phyloP scores from a whole-genome alignment of 2,113 vertebrate genomes.

The Irena cyanogastra region DNA sequence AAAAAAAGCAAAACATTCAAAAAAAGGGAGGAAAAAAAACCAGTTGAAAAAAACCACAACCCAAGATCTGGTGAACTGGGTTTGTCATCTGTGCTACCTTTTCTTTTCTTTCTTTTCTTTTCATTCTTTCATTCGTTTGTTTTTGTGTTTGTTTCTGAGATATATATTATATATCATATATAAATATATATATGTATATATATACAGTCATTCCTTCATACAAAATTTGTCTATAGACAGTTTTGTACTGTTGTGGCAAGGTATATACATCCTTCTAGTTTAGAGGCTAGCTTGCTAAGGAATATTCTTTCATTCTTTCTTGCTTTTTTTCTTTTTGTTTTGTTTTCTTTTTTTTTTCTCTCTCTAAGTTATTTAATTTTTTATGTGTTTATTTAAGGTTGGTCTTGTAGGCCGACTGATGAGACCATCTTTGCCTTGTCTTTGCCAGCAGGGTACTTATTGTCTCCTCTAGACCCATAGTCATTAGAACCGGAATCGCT shows the following conservation, averaged over 20 bases:
- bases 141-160: constrained; percentile 69
- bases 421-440: background rate
- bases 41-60: no score
- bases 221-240: constrained; percentile 68
- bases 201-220: constrained; percentile 80
- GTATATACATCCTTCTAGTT: constrained; percentile 75
- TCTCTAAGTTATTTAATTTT: background rate
- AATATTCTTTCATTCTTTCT: constrained; percentile 69
- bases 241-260: constrained; percentile 71
- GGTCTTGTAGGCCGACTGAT: background rate
- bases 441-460: background rate
- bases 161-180: constrained; percentile 73
- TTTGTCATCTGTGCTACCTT: constrained; percentile 20
- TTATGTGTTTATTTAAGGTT: background rate
- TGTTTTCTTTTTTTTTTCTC: background rate
- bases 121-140: constrained; percentile 53
- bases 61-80: no score
- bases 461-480: background rate
- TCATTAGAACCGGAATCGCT: background rate
- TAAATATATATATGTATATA: constrained; percentile 74
- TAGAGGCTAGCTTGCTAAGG: constrained; percentile 71
- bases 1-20: no score
- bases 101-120: constrained; percentile 62
- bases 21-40: no score
- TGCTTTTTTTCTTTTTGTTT: constrained; percentile 30